Base-by-base conservation (phyloP, 2,113 vertebrate genomes). In the Mustela lutreola region DNA sequence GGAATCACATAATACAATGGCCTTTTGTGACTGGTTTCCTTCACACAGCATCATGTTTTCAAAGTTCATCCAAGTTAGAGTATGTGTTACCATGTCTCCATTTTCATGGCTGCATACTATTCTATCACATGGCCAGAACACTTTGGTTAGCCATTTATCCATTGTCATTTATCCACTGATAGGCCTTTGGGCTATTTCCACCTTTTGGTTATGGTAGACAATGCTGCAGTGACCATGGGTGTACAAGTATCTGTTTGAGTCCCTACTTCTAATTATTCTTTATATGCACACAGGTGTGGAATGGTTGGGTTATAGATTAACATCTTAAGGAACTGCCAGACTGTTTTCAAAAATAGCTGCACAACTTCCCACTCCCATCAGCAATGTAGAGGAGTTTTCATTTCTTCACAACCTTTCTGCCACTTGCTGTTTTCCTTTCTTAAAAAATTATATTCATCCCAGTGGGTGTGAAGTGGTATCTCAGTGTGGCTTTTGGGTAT, bases 401-500 rank as follows among this genome's bases (percentile, higher is more conserved):
- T 58, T 58, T 58, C 58, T 58, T 58, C 2, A 58, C 21, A 58
- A 7, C 58, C 21, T 58, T 58, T 58, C 19, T 19, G 58, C 58
- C 21, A 58, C 58, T 58, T 58, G 58, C 58, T 58, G 19, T 58
- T 58, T 58, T 22, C 58, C 58, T 58, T 58, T 58, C 58, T 22
- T 58, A 58, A 58, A 58, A 58, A 58, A 58, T 58, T 58, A 58
- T 58, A 58, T 21, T 58, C 58, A 58, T 58, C 58, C 58, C 19
- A 58, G 58, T 21, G 56, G 19, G 56, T 58, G 56, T 58, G 18
- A 19, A 58, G 56, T 58, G 58, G 19, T 60, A n/a, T 95, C 48
- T 93, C 80, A 48, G 12, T 94, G 62, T 67, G 94, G 48, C 87
- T 90, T 96, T 79, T 36, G 94, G 90, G 82, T 92, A 48, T n/a